A percentile compares a stretch with the other conserved stretches of the same genome.
phyloP scores from a whole-genome alignment of 2,113 vertebrate species.

The Urocitellus parryii region DNA sequence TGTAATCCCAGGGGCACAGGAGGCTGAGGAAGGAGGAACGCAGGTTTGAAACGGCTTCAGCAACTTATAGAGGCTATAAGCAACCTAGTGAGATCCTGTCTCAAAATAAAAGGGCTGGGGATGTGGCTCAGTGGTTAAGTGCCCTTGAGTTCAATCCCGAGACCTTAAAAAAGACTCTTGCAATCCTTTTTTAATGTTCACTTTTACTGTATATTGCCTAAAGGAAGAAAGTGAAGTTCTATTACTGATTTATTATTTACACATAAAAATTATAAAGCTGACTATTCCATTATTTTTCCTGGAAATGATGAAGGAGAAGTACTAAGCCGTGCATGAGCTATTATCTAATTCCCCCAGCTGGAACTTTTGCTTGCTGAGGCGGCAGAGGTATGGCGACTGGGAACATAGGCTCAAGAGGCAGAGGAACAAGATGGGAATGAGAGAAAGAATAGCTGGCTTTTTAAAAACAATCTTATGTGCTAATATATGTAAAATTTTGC shows the following conservation, averaged over 20 bases:
- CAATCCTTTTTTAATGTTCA: neutral
- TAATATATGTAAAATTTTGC: neutral
- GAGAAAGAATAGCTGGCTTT: neutral
- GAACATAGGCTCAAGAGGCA: neutral
- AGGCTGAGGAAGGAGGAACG: too few relatives aligned
- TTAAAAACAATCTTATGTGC: neutral
- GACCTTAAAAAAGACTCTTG: too few relatives aligned
- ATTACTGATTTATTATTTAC: neutral
- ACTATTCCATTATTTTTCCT: neutral
- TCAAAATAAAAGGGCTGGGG: too few relatives aligned
- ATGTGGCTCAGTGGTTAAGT: too few relatives aligned
- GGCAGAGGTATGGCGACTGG: rapidly evolving
- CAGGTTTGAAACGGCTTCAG: too few relatives aligned
- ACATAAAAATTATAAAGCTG: neutral
- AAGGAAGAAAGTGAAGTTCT: neutral
- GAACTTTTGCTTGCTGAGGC: neutral
- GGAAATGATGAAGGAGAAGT: neutral
- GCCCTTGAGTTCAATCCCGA: too few relatives aligned
- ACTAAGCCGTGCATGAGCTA: neutral
- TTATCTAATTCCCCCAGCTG: neutral
- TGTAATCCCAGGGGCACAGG: too few relatives aligned
- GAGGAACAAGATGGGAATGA: neutral
- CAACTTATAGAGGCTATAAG: too few relatives aligned
- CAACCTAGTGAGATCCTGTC: too few relatives aligned
- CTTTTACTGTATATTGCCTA: neutral